Percentiles rank a stretch among this genome's conserved stretches.
Evolutionary conservation across 2,113 vertebrate species (phyloP).

Genomic region (Trematocara zebra): DNA sequence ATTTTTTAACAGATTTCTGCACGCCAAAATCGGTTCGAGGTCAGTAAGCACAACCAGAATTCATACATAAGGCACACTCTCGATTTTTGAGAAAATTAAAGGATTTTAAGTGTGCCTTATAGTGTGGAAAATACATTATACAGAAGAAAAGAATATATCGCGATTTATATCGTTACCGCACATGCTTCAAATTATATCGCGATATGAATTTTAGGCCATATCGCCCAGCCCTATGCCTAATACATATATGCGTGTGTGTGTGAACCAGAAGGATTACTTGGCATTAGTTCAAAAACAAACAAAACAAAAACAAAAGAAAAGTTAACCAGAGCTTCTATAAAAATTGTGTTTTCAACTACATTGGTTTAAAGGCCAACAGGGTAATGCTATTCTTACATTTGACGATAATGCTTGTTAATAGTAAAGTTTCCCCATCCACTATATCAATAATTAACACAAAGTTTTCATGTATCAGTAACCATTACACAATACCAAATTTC

Average conservation of each 20-base stretch:
- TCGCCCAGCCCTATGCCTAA: not conserved
- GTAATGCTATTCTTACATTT: not conserved
- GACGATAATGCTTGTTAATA: not conserved
- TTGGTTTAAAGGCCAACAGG: not conserved
- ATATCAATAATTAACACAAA: not conserved
- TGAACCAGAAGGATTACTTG: not conserved
- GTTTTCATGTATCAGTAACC: not conserved
- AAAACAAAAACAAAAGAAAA: not conserved
- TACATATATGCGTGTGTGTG: fast-evolving
- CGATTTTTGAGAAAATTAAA: no score
- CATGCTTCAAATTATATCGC: no score
- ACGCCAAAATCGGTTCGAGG: no score
- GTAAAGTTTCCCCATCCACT: not conserved
- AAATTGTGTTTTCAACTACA: not conserved
- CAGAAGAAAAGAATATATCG: no score
- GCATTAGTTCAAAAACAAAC: not conserved
- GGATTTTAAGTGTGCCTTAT: no score
- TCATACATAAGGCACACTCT: no score
- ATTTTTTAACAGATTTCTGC: no score
- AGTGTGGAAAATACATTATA: no score
- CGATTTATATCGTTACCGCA: no score
- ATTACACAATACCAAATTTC: not conserved
- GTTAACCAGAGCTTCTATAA: not conserved
- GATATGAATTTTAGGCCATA: no score
- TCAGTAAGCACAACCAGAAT: no score